phyloP scores from a whole-genome alignment of 37 sponge, comb jelly and placozoan species.

The Oscarella lobularis region DNA sequence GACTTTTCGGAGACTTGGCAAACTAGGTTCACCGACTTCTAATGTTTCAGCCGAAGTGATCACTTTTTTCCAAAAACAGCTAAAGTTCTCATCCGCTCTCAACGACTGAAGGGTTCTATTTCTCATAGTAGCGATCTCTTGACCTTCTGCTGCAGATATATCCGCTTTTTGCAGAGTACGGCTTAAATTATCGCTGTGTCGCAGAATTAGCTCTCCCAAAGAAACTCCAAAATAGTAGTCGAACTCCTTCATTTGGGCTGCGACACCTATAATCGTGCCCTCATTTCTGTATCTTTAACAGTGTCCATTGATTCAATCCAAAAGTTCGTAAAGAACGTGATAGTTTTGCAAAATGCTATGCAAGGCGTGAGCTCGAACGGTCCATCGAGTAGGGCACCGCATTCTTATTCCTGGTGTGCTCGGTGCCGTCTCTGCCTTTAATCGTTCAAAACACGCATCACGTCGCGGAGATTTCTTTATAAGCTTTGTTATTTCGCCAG shows the following conservation, averaged over 20 bases:
- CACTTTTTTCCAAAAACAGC: constrained; percentile 20
- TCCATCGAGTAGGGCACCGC: constrained; percentile 30
- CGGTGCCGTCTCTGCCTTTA: constrained; percentile 25
- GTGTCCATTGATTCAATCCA: constrained; percentile 28
- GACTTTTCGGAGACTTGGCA: constrained; percentile 10
- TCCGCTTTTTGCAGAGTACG: constrained; percentile 20
- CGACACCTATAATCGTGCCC: constrained; percentile 42
- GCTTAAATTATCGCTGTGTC: constrained; percentile 38
- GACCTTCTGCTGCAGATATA: constrained; percentile 60
- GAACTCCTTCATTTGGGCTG: constrained; percentile 27
- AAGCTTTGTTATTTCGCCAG: constrained; percentile 40
- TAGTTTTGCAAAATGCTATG: constrained; percentile 41
- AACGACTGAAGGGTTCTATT: constrained; percentile 23
- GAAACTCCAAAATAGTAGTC: constrained; percentile 19
- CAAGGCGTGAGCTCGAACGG: constrained; percentile 19
- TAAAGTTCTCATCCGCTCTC: constrained; percentile 21
- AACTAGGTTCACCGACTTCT: constrained; percentile 5
- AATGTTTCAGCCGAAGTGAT: constrained; percentile 16
- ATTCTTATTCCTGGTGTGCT: not conserved
- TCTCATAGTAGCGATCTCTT: constrained; percentile 22
- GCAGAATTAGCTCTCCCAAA: constrained; percentile 27
- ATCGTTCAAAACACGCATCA: constrained; percentile 22
- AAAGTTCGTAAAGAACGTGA: constrained; percentile 24
- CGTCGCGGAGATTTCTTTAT: constrained; percentile 52
- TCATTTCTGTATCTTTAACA: constrained; percentile 43